Base-by-base conservation (phyloP, 2,797 vertebrate genomes). In the Anomalospiza imberbis region DNA sequence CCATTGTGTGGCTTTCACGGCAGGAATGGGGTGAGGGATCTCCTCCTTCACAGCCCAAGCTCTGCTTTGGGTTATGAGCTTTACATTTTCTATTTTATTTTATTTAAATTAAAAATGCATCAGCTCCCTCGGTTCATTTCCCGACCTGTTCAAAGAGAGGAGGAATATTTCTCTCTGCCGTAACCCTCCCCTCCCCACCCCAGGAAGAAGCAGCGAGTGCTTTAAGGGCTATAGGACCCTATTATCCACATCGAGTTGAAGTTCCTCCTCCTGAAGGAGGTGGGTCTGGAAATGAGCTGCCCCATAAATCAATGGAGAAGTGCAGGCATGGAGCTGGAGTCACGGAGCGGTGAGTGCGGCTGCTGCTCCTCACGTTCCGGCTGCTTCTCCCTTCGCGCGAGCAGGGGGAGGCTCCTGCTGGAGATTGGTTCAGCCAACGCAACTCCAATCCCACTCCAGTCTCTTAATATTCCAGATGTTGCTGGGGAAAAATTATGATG, bases 391-490 rank as follows among this genome's bases (percentile, higher is more conserved):
- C 85, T 77, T n/a, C 7, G 7, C 2, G 17, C 0, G 9, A 80
- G 65, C 10, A 32, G 88, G 87, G 81, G 91, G 93, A 95, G 85
- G 91, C 89, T 95, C 95, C 93, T 70, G 85, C 36, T 1, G 5
- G 75, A 95, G 93, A 94, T 93, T 95, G 93, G 94, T 22, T 91
- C 79, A 85, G 65, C 62, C 76, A 68, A 19, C 1, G 8, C 73
- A 17, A 21, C 79, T 94, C 94, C 93, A 85, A 34, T 22, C 89
- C 93, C 9, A 17, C 62, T 93, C 74, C 74, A 58, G 70, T 48
- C 86, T 77, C 74, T 89, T 76, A 85, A 93, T 92, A 93, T 95
- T 96, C 92, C 94, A 95, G 93, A 91, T 95, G 89, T 95, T 96
- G 94, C 85, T 92, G 91, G 94, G 93, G 82, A 92, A 74, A 95